Conservation (phyloP, 1,140 invertebrate genomes). For the Drosophila watanabei region DNA sequence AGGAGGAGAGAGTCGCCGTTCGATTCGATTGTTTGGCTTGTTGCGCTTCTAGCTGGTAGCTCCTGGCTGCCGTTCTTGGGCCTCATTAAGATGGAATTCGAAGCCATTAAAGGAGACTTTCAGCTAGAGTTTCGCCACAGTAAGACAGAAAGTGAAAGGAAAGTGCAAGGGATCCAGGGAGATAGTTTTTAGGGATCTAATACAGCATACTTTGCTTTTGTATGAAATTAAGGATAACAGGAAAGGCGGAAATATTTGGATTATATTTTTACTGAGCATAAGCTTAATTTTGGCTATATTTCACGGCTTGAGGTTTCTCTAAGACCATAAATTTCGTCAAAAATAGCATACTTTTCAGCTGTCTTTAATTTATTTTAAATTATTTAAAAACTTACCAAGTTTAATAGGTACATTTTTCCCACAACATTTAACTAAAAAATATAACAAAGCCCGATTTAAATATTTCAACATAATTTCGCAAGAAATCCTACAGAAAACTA, state of each 20-base stretch:
- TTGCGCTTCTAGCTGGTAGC: slow-evolving; percentile 24
- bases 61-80: neutral
- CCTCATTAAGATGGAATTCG: slow-evolving; percentile 20
- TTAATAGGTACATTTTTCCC: no score
- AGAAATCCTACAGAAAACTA: neutral
- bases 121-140: no score
- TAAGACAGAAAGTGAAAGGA: neutral
- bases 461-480: neutral
- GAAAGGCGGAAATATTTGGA: neutral
- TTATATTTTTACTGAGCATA: no score
- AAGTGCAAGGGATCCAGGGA: neutral
- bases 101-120: neutral
- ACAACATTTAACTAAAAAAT: no score
- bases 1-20: slow-evolving; percentile 16
- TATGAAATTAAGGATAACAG: neutral
- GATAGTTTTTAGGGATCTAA: neutral
- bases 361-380: no score
- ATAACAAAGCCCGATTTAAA: no score
- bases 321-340: no score
- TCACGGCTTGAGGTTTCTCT: no score
- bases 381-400: no score
- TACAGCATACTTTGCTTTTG: neutral
- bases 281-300: no score
- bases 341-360: no score
- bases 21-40: slow-evolving; percentile 60